Evolutionary conservation across 2,888 invertebrate species (phyloP), one percentile per base, ranked within the genome.

Genomic region (Rotaria macrura): DNA sequence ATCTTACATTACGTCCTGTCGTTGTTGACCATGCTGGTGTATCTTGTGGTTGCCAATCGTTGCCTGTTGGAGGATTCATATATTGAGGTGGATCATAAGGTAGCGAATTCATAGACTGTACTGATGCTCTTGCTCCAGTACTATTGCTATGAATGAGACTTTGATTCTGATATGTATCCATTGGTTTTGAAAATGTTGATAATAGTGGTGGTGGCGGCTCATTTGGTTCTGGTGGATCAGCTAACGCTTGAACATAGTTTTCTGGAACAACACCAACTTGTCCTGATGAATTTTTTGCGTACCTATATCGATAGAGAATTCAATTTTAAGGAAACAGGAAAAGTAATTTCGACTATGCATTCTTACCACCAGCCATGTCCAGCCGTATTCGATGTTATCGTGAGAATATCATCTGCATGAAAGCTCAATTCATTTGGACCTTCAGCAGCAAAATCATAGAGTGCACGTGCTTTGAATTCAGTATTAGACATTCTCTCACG

Each of bases 381-480:
- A 40, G 79, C 79, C 10, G 43, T 79, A 14, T 12, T 79, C 0
- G 79, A 79, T 43, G 79, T 79, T 25, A 79, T 79, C 25, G 43
- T 79, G 12, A 79, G 40, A 79, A 79, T 79, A 25, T 79, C 79
- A 43, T 79, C 43, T 12, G 43, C 79, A 79, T 43, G 40, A 6
- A 79, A 79, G 34, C 79, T 79, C 0, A 79, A n/a, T 79, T 79
- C 79, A 43, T 79, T 40, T n/a, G 40, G 25, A 79, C 79, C 43
- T 43, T 79, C 79, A 79, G 43, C 79, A 23, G 34, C 79, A 14
- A 79, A 79, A n/a, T 79, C 79, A 34, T 79, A 79, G 2, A 79
- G n/a, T n/a, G 79, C 79, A 40, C 79, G 79, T n/a, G 43, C 79
- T 79, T 79, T 79, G 14, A 79, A 79, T 43, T 79, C 79, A 79